phyloP scores from a whole-genome alignment of 64 coral and sea anemone species.

The Pocillopora damicornis region DNA sequence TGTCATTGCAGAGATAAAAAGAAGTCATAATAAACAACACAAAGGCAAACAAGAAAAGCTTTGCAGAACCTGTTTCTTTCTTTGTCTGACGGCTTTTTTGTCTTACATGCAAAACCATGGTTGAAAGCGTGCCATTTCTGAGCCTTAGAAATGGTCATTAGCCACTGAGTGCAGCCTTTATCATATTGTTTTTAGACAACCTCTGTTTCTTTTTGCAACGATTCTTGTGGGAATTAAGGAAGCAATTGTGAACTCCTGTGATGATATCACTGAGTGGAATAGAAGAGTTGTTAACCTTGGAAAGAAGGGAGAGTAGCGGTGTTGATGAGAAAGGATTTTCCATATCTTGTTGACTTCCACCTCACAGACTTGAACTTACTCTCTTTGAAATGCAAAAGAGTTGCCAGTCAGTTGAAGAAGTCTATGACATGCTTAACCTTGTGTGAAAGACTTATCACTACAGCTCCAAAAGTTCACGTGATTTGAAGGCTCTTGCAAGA shows the following conservation, averaged over 20 bases:
- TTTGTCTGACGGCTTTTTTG: not conserved
- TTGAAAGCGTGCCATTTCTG: not conserved
- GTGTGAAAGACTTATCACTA: slow-evolving; percentile 6
- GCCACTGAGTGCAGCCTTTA: not conserved
- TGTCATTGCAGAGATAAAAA: slow-evolving; percentile 7
- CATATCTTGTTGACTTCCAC: not conserved
- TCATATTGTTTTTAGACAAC: not conserved
- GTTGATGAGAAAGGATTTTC: not conserved
- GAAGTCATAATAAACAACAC: not conserved
- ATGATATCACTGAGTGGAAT: not conserved
- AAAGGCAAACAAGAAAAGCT: slow-evolving; percentile 9
- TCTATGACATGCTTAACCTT: not conserved
- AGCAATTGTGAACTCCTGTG: not conserved
- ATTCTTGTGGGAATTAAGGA: not conserved
- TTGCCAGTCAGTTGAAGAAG: slow-evolving; percentile 4
- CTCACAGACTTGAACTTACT: not conserved
- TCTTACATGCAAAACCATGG: not conserved
- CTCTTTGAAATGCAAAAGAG: not conserved
- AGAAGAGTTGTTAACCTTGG: slow-evolving; percentile 23
- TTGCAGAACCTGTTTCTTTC: not conserved
- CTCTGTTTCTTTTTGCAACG: not conserved
- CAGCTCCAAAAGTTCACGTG: not conserved
- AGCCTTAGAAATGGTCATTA: no score
- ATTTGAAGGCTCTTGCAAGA: not conserved
- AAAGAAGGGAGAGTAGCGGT: slow-evolving; percentile 39